These are phyloP conservation scores for Drosophila triauraria DNA, from an alignment of 1,140 invertebrate genomes.

Conservation along the genomic window DNA sequence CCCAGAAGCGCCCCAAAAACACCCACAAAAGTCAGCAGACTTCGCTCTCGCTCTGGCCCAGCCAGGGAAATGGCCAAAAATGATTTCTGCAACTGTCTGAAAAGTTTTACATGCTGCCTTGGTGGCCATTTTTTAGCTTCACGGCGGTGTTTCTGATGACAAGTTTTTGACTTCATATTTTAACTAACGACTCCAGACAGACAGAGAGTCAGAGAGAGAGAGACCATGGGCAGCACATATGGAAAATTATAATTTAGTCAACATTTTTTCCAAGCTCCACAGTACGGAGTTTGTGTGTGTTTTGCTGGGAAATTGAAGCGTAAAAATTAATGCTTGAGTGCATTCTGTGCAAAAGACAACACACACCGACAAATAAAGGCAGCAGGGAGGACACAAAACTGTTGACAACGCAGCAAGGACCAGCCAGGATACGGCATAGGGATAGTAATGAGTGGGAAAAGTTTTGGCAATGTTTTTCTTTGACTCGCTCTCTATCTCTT, in stretches of 20 bases:
- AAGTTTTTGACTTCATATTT: conserved; percentile 72
- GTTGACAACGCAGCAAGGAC: conserved; percentile 54
- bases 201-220: conserved; percentile 14
- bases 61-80: conserved; percentile 57
- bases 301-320: conserved; percentile 76
- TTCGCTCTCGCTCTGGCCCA: conserved; percentile 12
- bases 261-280: conserved; percentile 30
- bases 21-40: conserved; percentile 20
- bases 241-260: conserved; percentile 80
- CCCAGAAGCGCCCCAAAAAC: conserved; percentile 18
- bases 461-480: conserved; percentile 52
- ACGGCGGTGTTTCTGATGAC: conserved; percentile 60
- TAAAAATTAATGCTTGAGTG: conserved; percentile 78
- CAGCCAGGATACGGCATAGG: conserved; percentile 36
- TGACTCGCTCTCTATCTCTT: conserved; percentile 1
- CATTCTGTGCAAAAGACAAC: conserved; percentile 76
- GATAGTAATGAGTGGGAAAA: conserved; percentile 27
- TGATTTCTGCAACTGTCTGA: conserved; percentile 80
- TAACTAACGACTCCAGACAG: conserved; percentile 73
- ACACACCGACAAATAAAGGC: conserved; percentile 39
- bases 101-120: conserved; percentile 73
- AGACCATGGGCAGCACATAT: conserved; percentile 44
- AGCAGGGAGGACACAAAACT: conserved; percentile 30
- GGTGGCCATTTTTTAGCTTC: conserved; percentile 62
- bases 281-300: conserved; percentile 37